Conservation (phyloP, 2,113 vertebrate species). For the Choloepus hoffmanni region DNA sequence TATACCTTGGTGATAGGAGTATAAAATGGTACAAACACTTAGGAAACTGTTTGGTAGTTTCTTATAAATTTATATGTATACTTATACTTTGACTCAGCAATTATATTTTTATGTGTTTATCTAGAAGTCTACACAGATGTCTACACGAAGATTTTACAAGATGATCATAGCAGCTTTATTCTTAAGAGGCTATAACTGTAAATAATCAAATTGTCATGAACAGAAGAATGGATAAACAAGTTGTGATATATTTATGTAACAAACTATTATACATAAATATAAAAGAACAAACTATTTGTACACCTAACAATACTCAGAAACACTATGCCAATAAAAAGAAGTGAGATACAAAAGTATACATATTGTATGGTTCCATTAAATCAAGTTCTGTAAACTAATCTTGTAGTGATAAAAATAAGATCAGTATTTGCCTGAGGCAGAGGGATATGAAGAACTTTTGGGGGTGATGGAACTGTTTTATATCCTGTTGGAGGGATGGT, state of each 20-base stretch:
- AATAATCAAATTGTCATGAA: not conserved
- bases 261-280: not conserved
- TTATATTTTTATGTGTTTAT: not conserved
- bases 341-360: not conserved
- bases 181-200: not conserved
- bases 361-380: not conserved
- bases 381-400: not conserved
- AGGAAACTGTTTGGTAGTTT: not conserved
- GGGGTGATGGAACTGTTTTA: not conserved
- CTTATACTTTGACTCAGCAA: not conserved
- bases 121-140: not conserved
- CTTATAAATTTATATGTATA: not conserved
- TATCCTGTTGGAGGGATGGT: not conserved
- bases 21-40: not conserved
- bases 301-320: not conserved
- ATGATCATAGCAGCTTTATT: conserved; percentile 4
- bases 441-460: not conserved
- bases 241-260: not conserved
- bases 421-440: not conserved
- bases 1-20: not conserved
- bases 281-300: not conserved
- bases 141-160: not conserved
- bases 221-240: not conserved
- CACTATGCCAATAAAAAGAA: not conserved
- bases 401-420: not conserved